Percentiles rank a stretch among this genome's conserved stretches.
These are phyloP conservation scores for Dorcus parallelipipedus DNA, from an alignment of 2,888 invertebrate genomes.

Conservation along the genomic window DNA sequence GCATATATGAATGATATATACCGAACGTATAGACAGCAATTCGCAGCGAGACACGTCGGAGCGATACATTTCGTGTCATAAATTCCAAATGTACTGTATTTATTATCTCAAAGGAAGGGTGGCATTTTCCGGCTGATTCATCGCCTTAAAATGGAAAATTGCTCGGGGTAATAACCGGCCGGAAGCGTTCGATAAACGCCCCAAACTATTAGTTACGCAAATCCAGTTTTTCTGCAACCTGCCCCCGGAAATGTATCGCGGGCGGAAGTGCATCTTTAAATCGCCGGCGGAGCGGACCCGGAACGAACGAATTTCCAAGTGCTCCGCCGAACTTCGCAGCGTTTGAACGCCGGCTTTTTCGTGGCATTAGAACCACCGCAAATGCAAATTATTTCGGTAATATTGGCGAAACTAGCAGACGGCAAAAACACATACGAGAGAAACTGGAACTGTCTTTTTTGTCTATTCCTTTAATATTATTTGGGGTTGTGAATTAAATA, in stretches of 20 bases:
- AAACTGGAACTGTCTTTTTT: no score
- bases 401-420: background rate
- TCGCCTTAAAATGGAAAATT: background rate
- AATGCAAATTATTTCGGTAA: conserved; percentile 1
- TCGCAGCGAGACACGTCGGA: conserved; percentile 9
- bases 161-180: background rate
- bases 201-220: background rate
- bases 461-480: no score
- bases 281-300: no score
- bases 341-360: background rate
- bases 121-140: background rate
- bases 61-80: conserved; percentile 15
- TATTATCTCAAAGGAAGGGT: background rate
- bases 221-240: no score
- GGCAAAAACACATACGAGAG: background rate
- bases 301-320: no score
- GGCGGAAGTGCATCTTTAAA: no score
- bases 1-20: conserved; percentile 19
- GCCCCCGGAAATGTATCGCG: background rate
- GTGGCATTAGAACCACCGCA: background rate
- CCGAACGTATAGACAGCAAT: conserved; percentile 11
- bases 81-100: conserved; percentile 14
- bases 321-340: no score
- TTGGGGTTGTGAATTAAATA: no score
- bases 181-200: background rate